phyloP scores from a whole-genome alignment of 2,113 vertebrate species.

The Oryzias curvinotus region DNA sequence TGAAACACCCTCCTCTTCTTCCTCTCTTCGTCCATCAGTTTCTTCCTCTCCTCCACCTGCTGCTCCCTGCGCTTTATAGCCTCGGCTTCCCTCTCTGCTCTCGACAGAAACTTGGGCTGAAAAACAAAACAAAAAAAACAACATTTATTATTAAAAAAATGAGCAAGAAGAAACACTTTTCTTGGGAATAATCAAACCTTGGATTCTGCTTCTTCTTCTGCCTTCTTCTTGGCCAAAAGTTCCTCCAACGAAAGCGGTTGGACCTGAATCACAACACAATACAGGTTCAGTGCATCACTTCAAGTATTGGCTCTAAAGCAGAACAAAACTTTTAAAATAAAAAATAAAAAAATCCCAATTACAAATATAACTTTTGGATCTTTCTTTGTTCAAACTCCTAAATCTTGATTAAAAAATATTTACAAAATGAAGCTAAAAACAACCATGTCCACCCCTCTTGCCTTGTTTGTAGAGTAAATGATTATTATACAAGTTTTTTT shows the following conservation, averaged over 20 bases:
- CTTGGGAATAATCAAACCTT: conserved; percentile 77
- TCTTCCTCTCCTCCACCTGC: conserved; percentile 87
- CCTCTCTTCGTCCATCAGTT: conserved; percentile 88
- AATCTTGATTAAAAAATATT: too few relatives aligned
- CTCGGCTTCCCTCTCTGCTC: conserved; percentile 90
- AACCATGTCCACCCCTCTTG: too few relatives aligned
- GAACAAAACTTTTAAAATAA: too few relatives aligned
- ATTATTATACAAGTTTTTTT: too few relatives aligned
- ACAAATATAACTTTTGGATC: too few relatives aligned
- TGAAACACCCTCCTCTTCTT: conserved; percentile 95
- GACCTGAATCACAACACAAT: conserved; percentile 67
- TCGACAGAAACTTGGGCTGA: conserved; percentile 96
- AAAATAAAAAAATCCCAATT: too few relatives aligned
- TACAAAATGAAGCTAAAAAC: too few relatives aligned
- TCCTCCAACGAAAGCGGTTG: conserved; percentile 95
- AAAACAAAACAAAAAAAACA: not conserved
- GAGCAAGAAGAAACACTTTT: not conserved
- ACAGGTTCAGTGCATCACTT: not conserved
- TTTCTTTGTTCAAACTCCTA: too few relatives aligned
- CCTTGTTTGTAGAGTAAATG: not conserved
- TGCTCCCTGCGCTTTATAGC: conserved; percentile 89
- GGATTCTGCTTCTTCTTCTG: conserved; percentile 93
- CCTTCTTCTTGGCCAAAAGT: conserved; percentile 95
- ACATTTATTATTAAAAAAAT: not conserved
- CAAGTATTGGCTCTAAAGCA: not conserved